phyloP scores from a whole-genome alignment of 2,113 vertebrate species.

The Xerus inauris region DNA sequence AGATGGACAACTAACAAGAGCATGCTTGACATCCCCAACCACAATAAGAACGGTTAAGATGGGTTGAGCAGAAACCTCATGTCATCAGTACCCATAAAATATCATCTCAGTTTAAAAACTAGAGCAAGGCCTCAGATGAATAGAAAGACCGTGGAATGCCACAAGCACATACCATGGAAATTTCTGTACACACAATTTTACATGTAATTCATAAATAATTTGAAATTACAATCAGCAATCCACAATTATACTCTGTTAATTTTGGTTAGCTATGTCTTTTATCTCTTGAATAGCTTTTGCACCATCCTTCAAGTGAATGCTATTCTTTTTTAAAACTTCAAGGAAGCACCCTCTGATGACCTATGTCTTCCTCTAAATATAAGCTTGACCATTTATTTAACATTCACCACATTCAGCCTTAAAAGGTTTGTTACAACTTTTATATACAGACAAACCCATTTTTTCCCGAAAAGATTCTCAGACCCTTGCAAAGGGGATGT shows the following conservation, averaged over 20 bases:
- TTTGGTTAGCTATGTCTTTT: neutral
- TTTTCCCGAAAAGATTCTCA: neutral
- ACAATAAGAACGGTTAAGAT: neutral
- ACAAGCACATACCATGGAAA: neutral
- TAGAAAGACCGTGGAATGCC: neutral
- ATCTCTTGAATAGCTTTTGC: neutral
- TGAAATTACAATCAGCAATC: neutral
- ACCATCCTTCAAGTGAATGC: neutral
- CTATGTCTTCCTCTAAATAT: neutral
- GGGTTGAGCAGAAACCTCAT: neutral
- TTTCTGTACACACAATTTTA: neutral
- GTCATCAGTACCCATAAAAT: neutral
- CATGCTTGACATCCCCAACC: neutral
- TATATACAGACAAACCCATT: neutral
- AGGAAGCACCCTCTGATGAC: neutral
- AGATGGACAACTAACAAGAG: neutral
- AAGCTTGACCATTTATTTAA: neutral
- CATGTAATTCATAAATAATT: neutral
- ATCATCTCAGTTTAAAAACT: neutral
- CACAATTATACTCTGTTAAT: neutral
- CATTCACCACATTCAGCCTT: neutral
- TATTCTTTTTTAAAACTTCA: neutral
- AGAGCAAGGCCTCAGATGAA: neutral
- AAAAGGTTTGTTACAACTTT: neutral
- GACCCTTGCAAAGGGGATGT: neutral